Evolutionary conservation across 2,888 invertebrate genomes (phyloP).

Genomic region (Muscina levida): DNA sequence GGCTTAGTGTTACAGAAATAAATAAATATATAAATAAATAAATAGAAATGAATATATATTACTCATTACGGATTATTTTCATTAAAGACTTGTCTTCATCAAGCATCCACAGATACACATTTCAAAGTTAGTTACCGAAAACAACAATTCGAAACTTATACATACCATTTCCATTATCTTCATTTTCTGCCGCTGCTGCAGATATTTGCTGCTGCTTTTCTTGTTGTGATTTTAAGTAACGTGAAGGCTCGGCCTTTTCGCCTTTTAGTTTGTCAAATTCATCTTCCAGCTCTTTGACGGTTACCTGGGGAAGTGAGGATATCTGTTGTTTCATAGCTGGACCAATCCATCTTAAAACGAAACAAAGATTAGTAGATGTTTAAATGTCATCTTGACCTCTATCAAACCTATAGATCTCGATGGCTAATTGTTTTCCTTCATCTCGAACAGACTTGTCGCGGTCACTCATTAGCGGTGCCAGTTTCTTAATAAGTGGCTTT

Average conservation of each 20-base stretch:
- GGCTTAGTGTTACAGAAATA: no score
- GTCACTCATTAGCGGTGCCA: conserved; percentile 91
- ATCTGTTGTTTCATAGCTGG: conserved; percentile 91
- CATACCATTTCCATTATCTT: conserved; percentile 78
- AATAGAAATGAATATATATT: no score
- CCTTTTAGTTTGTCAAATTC: conserved; percentile 88
- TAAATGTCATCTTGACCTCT: neutral
- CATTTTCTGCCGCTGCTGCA: conserved; percentile 80
- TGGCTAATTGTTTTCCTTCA: conserved; percentile 93
- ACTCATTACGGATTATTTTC: no score
- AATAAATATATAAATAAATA: no score
- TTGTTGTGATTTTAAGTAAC: conserved; percentile 79
- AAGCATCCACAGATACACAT: no score
- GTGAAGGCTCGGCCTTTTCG: conserved; percentile 77
- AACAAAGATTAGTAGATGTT: conserved; percentile 1
- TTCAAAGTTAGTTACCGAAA: no score
- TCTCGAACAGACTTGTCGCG: conserved; percentile 95
- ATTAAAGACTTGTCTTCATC: no score
- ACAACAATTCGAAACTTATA: no score
- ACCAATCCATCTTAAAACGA: conserved; percentile 87
- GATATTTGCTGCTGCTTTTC: conserved; percentile 77
- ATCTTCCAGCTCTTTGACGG: conserved; percentile 92
- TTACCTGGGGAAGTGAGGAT: conserved; percentile 91
- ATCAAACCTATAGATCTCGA: conserved; percentile 91
- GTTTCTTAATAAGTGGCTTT: conserved; percentile 93